phyloP scores from a whole-genome alignment of 35 echinoderm and acorn worm species.

The Diadema setosum region DNA sequence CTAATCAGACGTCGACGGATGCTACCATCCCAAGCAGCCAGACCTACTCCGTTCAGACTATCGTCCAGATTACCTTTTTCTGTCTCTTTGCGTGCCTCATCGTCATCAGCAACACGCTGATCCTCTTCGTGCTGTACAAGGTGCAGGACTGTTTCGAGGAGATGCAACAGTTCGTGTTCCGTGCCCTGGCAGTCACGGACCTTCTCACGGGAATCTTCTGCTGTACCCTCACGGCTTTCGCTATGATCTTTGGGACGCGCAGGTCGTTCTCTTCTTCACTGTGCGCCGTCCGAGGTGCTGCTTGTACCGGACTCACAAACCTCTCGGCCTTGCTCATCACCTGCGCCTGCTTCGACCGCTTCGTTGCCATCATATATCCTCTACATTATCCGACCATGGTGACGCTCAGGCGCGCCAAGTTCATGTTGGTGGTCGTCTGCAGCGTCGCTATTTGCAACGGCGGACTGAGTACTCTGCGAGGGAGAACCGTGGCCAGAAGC shows the following conservation, averaged over 20 bases:
- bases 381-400: not conserved
- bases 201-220: not conserved
- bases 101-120: not conserved
- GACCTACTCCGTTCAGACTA: not conserved
- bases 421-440: not conserved
- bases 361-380: not conserved
- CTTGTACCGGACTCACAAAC: not conserved
- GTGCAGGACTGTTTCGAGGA: not conserved
- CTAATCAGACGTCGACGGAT: too few species aligned
- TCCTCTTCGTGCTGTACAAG: not conserved
- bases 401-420: not conserved
- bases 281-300: not conserved
- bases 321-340: not conserved
- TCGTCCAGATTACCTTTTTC: not conserved
- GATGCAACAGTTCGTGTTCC: not conserved
- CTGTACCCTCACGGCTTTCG: not conserved
- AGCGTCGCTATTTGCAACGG: not conserved
- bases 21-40: too few species aligned
- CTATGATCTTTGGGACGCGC: not conserved
- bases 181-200: not conserved
- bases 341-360: slow-evolving; percentile 4
- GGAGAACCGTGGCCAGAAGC: not conserved
- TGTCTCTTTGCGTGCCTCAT: not conserved
- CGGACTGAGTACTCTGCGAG: not conserved
- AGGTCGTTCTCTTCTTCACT: not conserved